Evolutionary conservation across 2,113 vertebrate genomes (phyloP).

Genomic region (Steatornis caripensis): DNA sequence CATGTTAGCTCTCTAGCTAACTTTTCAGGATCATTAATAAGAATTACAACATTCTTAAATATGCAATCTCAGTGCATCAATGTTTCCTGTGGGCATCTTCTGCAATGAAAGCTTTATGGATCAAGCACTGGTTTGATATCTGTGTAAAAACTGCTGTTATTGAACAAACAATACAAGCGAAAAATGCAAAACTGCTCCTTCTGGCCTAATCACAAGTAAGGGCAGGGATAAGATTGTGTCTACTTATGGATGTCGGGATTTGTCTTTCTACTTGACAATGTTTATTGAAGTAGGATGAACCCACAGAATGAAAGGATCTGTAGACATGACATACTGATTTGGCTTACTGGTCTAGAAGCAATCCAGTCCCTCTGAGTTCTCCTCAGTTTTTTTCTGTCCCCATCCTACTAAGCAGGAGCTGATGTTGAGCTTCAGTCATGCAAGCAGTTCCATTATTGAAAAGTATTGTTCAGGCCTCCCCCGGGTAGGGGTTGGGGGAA

Average conservation of each 20-base stretch:
- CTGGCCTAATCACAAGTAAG: neutral
- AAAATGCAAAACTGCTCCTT: neutral
- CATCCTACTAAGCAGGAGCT: neutral
- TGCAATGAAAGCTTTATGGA: neutral
- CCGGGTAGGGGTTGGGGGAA: accelerated
- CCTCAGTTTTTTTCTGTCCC: neutral
- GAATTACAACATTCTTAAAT: slow-evolving; percentile 60
- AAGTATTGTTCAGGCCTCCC: neutral
- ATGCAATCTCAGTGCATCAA: neutral
- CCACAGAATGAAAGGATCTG: neutral
- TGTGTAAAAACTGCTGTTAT: neutral
- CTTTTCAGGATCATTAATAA: slow-evolving; percentile 39
- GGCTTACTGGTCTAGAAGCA: neutral
- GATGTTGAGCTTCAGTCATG: neutral
- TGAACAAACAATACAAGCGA: neutral
- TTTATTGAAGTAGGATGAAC: neutral
- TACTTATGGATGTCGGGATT: neutral
- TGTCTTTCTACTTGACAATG: neutral
- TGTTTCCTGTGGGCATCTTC: neutral
- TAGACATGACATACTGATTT: neutral
- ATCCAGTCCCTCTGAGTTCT: neutral
- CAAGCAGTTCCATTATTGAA: neutral
- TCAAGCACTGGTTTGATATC: neutral
- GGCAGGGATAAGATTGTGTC: neutral
- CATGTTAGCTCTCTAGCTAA: slow-evolving; percentile 29